Base-by-base conservation (phyloP, 2,113 vertebrate genomes). In the Albula goreensis region DNA sequence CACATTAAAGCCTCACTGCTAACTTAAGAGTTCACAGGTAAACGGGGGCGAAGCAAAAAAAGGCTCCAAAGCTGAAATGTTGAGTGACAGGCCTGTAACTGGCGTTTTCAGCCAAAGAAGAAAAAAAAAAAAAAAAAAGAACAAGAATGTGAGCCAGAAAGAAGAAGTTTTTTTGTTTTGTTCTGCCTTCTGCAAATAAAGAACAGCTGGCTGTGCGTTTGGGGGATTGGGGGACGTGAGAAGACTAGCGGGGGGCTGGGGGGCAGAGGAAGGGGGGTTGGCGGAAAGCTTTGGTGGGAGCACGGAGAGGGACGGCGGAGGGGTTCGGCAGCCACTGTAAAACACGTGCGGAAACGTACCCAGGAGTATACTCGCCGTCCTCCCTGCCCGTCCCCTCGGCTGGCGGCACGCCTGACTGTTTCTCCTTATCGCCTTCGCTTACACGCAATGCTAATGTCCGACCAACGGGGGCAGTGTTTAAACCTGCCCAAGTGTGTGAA, bases 41-140 rank as follows among this genome's bases (percentile, higher is more conserved):
- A 70, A 70, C 63, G 4, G n/a, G 0, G 11, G 17, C 3, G 3
- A 9, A 66, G 60, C 1, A 9, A 66, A 66, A 3, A 31, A 10
- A 31, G 63, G 11, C 60, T 4, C 63, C 22, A 22, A 19, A 17
- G 63, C 19, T 22, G 22, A 70, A 22, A 17, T 17, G 22, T 12
- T 70, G 63, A 22, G 17, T 17, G 22, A n/a, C 22, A n/a, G 63
- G 63, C 17, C 63, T 4, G 63, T 7, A n/a, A n/a, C 63, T 6
- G n/a, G 19, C 17, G 63, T 5, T 8, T 70, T 22, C 63, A 83
- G 17, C n/a, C 80, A 57, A 56, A 83, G 15, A 15, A 60, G 77
- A 87, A 51, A 50, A 4, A 63, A 57, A 50, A 84, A 57, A 48
- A 74, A 56, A 86, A 19, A 56, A 81, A n/a, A 53, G n/a, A n/a